These are phyloP conservation scores for Alaudala cheleensis DNA, from an alignment of 2,113 vertebrate genomes.

Conservation along the genomic window DNA sequence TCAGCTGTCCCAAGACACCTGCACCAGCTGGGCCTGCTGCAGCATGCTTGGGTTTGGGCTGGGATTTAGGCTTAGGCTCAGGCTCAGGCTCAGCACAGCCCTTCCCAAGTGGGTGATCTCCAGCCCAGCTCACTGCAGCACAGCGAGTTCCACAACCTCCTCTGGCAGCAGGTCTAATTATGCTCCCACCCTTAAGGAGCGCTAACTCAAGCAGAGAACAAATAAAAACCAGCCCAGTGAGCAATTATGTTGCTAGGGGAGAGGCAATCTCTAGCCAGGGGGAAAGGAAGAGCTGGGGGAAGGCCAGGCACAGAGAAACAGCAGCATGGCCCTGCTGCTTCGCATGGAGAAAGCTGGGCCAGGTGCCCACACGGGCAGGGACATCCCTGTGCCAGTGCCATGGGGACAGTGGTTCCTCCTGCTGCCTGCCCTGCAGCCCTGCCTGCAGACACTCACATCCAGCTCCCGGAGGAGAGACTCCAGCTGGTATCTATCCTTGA, in stretches of 20 bases:
- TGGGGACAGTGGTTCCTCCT: neutral
- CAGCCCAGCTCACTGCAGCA: neutral
- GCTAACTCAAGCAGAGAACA: constrained; percentile 7
- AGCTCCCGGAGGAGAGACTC: constrained; percentile 86
- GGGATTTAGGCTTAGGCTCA: rapidly evolving
- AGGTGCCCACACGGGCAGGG: neutral
- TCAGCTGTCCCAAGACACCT: neutral
- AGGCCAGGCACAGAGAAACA: neutral
- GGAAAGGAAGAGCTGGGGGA: neutral
- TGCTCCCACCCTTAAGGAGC: neutral
- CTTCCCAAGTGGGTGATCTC: neutral
- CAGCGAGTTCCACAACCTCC: neutral
- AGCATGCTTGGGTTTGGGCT: neutral
- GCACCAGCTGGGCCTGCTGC: neutral
- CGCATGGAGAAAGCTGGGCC: neutral
- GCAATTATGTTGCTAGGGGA: constrained; percentile 29
- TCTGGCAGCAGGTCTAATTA: constrained; percentile 33
- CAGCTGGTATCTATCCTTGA: constrained; percentile 93
- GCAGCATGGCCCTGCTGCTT: neutral
- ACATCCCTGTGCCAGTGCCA: rapidly evolving
- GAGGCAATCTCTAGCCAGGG: constrained; percentile 38
- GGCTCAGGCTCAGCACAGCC: neutral
- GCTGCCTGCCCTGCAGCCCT: neutral
- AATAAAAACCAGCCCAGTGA: constrained; percentile 44
- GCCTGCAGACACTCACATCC: constrained; percentile 78